Evolutionary conservation across 2,797 vertebrate species (phyloP).

Genomic region (Pampus argenteus): DNA sequence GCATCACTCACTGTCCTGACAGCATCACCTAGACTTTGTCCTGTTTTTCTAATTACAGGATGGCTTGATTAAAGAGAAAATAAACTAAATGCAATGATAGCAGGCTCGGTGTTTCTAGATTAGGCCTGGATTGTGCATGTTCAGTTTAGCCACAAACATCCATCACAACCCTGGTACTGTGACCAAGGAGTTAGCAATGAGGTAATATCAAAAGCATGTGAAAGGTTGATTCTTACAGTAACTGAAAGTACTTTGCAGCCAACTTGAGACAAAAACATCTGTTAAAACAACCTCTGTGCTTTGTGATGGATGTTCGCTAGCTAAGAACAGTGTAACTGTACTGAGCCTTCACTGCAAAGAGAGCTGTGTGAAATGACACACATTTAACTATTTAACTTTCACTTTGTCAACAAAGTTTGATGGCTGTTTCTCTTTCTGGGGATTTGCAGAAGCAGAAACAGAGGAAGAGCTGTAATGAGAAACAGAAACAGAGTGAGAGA

Average conservation of each 20-base stretch:
- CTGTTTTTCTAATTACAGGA: conserved; percentile 50
- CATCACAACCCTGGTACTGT: conserved; percentile 21
- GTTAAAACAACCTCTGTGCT: conserved; percentile 24
- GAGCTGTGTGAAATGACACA: background rate
- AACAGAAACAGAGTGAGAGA: conserved; percentile 52
- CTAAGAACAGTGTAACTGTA: conserved; percentile 18
- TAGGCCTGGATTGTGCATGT: conserved; percentile 25
- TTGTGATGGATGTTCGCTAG: conserved; percentile 14
- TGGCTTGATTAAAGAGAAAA: conserved; percentile 33
- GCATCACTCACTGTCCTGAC: conserved; percentile 32
- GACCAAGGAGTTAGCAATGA: conserved; percentile 45
- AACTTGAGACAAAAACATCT: conserved; percentile 46
- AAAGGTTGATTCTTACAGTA: conserved; percentile 48
- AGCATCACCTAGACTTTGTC: conserved; percentile 37
- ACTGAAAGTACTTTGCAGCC: conserved; percentile 31
- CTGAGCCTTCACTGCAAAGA: conserved; percentile 7
- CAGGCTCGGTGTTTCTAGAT: conserved; percentile 13
- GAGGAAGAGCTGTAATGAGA: conserved; percentile 57
- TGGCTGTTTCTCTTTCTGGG: conserved; percentile 32
- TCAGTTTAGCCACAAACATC: conserved; percentile 24
- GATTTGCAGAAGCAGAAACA: conserved; percentile 53
- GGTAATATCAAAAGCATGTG: conserved; percentile 48
- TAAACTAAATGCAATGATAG: conserved; percentile 11
- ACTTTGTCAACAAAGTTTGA: conserved; percentile 33
- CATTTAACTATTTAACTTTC: conserved; percentile 30